Conservation (phyloP, 92 coral and sea anemone genomes). For the Porites divaricata region DNA sequence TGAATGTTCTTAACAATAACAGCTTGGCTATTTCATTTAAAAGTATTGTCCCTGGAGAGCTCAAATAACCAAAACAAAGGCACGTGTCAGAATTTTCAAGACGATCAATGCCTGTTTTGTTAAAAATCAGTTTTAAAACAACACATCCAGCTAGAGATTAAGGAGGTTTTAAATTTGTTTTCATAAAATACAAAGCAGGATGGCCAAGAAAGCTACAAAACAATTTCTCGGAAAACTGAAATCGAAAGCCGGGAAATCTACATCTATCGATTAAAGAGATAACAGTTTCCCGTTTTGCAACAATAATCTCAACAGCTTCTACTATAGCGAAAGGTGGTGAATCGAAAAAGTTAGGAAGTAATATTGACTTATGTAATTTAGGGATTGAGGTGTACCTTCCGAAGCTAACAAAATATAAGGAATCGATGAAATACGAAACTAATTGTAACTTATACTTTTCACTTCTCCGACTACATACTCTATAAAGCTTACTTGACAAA, state of each 20-base stretch:
- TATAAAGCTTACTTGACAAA: neutral
- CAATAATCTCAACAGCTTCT: neutral
- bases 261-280: neutral
- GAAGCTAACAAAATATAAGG: neutral
- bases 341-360: too few species aligned
- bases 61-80: neutral
- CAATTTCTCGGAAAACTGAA: neutral
- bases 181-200: neutral
- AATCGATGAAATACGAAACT: neutral
- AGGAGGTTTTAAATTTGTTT: neutral
- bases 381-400: neutral
- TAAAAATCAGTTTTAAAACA: neutral
- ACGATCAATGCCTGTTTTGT: neutral
- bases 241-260: neutral
- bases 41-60: neutral
- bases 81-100: neutral
- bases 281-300: neutral
- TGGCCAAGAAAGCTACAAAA: neutral
- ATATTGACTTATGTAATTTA: neutral
- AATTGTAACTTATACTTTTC: neutral
- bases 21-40: neutral
- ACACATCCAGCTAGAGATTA: too few species aligned
- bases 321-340: neutral
- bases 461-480: neutral
- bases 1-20: constrained; percentile 6